Conservation (phyloP, 1,140 invertebrate genomes). For the Drosophila virilis region DNA sequence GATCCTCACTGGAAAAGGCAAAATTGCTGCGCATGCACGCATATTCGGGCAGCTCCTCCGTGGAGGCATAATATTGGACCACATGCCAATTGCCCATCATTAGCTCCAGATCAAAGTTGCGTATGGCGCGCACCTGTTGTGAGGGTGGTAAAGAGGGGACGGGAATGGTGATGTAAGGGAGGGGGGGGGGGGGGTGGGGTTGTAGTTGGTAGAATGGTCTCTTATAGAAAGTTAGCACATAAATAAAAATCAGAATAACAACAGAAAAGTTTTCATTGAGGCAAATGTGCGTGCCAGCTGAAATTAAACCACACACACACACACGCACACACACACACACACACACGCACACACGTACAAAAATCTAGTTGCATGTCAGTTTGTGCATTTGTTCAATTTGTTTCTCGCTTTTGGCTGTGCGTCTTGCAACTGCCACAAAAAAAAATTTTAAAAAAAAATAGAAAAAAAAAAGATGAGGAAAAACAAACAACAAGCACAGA, state of each 20-base stretch:
- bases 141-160: background rate
- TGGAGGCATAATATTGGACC: slow-evolving; percentile 94
- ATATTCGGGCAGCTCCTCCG: slow-evolving; percentile 92
- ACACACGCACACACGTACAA: background rate
- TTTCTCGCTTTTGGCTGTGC: slow-evolving; percentile 31
- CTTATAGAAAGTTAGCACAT: slow-evolving; percentile 15
- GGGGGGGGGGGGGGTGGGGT: background rate
- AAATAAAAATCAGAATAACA: slow-evolving; percentile 14
- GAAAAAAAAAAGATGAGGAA: background rate
- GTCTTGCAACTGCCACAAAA: slow-evolving; percentile 7
- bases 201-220: slow-evolving; percentile 11
- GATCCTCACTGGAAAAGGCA: slow-evolving; percentile 84
- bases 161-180: too few species aligned
- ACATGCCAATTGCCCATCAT: slow-evolving; percentile 92
- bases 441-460: background rate
- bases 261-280: slow-evolving; percentile 7
- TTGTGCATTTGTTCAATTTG: slow-evolving; percentile 44
- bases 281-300: slow-evolving; percentile 32
- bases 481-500: background rate
- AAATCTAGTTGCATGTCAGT: slow-evolving; percentile 34
- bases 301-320: slow-evolving; percentile 32
- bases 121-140: slow-evolving; percentile 85
- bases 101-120: slow-evolving; percentile 85
- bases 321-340: slow-evolving; percentile 2
- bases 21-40: slow-evolving; percentile 93